Percentiles rank a stretch among this genome's conserved stretches.
Conservation (phyloP, 64 coral and sea anemone genomes). For the Montipora cactus region DNA sequence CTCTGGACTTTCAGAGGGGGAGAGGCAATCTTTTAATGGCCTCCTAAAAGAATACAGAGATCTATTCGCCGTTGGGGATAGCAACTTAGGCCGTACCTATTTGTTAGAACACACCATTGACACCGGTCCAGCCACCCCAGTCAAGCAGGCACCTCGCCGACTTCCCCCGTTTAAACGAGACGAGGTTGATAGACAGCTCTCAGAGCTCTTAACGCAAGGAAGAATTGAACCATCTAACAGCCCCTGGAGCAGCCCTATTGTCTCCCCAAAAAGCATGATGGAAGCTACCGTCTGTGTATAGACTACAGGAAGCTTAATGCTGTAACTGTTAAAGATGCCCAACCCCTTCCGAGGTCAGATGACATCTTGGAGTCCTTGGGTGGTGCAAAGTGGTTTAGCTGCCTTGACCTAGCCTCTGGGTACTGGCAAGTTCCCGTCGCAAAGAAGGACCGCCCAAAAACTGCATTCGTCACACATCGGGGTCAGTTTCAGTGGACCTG, state of each 20-base stretch:
- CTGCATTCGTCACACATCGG: constrained; percentile 37
- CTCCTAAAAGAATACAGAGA: constrained; percentile 31
- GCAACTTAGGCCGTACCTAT: constrained; percentile 19
- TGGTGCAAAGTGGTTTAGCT: constrained; percentile 20
- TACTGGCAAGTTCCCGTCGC: constrained; percentile 55
- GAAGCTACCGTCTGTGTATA: constrained; percentile 15
- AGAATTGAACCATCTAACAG: constrained; percentile 47
- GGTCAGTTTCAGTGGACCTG: constrained; percentile 69
- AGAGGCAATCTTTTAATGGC: background rate
- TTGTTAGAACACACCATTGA: constrained; percentile 42
- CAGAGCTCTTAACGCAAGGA: constrained; percentile 30
- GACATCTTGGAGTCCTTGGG: constrained; percentile 39
- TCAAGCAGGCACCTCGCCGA: constrained; percentile 37
- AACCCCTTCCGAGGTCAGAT: constrained; percentile 49
- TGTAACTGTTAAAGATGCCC: constrained; percentile 51
- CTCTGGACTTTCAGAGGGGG: background rate
- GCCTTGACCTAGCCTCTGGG: constrained; percentile 19
- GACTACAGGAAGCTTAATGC: constrained; percentile 49
- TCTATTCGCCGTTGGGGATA: constrained; percentile 22
- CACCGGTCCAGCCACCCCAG: background rate
- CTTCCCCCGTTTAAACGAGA: constrained; percentile 18
- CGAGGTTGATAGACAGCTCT: constrained; percentile 30
- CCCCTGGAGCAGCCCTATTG: constrained; percentile 64
- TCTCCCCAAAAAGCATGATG: constrained; percentile 32
- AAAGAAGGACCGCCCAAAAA: constrained; percentile 28